Evolutionary conservation across 1,140 invertebrate genomes (phyloP), one percentile per base, ranked within the genome.

Genomic region (Cydia amplana): DNA sequence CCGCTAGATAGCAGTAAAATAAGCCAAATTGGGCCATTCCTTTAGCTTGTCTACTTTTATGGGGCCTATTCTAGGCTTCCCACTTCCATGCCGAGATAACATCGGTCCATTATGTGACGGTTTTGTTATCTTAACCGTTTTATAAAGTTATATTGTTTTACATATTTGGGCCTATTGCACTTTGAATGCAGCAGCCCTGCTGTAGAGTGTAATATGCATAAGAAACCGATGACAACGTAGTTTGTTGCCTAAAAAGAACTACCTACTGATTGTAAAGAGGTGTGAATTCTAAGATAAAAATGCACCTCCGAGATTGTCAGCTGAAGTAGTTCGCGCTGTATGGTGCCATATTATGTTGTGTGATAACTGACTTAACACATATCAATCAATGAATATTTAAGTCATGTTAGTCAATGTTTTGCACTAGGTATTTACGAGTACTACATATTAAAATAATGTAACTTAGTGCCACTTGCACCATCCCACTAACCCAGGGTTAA

Each of bases 1-100:
- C 64, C 78, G 78, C 83, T 75, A 83, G 87, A 87, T 87, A 83
- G 82, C 86, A 87, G 86, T 90, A 84, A 87, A 90, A 89, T 87
- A 83, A 81, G 82, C 82, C 81, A 88, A 91, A 89, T 89, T 88
- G 85, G 80, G 75, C 83, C 84, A 86, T 87, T 82, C 78, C 78
- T 82, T 81, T 73, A 80, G 75, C 80, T 75, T 80, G 79, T 76
- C 82, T 82, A 79, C 74, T 83, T 88, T 89, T 88, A 88, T 87
- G 75, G 82, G 75, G 72, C 78, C 75, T 86, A 83, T 87, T 80
- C 74, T 79, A 80, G 80, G 80, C 79, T 80, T 76, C 79, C 74
- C 78, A 80, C 77, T 80, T 81, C 75, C 43, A 64, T 75, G 75
- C 70, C 75, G 65, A 79, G 85, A 87, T 87, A 84, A 81, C 78